These are phyloP conservation scores for Lasioglossum malachurum DNA, from an alignment of 2,888 invertebrate genomes.

Conservation along the genomic window DNA sequence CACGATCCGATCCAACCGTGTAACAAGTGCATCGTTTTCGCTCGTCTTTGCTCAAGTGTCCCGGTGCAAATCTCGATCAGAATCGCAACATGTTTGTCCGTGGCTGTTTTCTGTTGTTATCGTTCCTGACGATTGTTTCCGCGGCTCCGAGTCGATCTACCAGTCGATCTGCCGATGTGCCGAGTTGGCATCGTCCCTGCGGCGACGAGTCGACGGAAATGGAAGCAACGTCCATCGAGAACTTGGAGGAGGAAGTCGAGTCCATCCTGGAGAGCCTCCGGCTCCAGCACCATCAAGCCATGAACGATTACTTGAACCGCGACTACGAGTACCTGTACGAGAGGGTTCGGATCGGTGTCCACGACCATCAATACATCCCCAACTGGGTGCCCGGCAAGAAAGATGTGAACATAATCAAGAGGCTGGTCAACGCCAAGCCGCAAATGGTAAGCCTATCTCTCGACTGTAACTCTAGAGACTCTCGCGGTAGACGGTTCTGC, in stretches of 20 bases:
- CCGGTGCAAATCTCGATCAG: not conserved
- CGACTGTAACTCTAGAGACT: constrained; percentile 25
- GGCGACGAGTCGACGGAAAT: constrained; percentile 72
- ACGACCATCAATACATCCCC: constrained; percentile 83
- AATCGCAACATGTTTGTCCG: constrained; percentile 35
- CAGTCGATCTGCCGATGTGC: constrained; percentile 56
- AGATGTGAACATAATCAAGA: constrained; percentile 75
- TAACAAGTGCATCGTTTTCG: not conserved
- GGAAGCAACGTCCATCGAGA: constrained; percentile 41
- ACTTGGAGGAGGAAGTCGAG: constrained; percentile 68
- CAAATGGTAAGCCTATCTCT: constrained; percentile 73
- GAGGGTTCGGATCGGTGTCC: constrained; percentile 78
- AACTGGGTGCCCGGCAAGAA: constrained; percentile 83
- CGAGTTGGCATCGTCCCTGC: constrained; percentile 82
- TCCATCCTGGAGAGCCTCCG: constrained; percentile 73
- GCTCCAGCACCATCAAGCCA: constrained; percentile 78
- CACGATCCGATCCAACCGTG: not conserved
- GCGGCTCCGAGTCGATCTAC: constrained; percentile 59
- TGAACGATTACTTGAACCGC: constrained; percentile 79
- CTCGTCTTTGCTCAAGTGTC: not conserved
- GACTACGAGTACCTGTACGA: constrained; percentile 83
- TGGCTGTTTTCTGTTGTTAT: constrained; percentile 37
- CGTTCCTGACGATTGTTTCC: constrained; percentile 17
- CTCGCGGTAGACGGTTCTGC: not conserved
- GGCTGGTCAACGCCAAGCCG: constrained; percentile 58